Evolutionary conservation across 2,888 invertebrate species (phyloP), one percentile per base, ranked within the genome.

Genomic region (Branchellion lobata): DNA sequence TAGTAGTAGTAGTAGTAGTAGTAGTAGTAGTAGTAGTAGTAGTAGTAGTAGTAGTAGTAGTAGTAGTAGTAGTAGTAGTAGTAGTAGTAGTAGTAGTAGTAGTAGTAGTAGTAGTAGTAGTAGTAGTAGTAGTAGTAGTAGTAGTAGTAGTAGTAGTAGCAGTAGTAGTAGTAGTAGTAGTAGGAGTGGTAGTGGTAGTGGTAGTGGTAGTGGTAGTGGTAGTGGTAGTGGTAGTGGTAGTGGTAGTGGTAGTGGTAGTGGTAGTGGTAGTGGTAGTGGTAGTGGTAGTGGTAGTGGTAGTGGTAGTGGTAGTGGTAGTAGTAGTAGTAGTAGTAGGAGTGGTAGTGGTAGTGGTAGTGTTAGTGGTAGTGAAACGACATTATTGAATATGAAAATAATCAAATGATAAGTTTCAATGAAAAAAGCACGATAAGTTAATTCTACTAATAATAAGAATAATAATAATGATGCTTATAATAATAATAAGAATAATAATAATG

Each of bases 1-100:
- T 72, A 72, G 1, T 72, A 72, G 3, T 72, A 72, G 72, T 72
- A 72, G 33, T 72, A 27, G 33, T 72, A 72, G 33, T 72, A 27
- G 72, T 72, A 8, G 72, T 5, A 72, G 8, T 27, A 72, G 72
- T 27, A 72, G 72, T 27, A 72, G 72, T 27, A 72, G 72, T 27
- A 8, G 72, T 27, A 8, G 72, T 27, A 8, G 72, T 72, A 24
- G 33, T 72, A 68, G 69, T 53, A 53, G 53, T 53, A 53, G 53
- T 53, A 53, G 53, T 68, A 68, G 69, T 72, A 72, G 72, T 34
- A 72, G 29, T 72, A 72, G 1, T 72, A 72, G 3, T 72, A 72
- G 72, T 72, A 72, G 33, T 72, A 27, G 33, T 72, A 72, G 33
- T 72, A 27, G 72, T 72, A 8, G 72, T 5, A 72, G 8, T 27